A percentile compares a stretch with the other conserved stretches of the same genome.
Evolutionary conservation across 1,140 invertebrate species (phyloP).

Genomic region (Yoshiicerus persimilis): DNA sequence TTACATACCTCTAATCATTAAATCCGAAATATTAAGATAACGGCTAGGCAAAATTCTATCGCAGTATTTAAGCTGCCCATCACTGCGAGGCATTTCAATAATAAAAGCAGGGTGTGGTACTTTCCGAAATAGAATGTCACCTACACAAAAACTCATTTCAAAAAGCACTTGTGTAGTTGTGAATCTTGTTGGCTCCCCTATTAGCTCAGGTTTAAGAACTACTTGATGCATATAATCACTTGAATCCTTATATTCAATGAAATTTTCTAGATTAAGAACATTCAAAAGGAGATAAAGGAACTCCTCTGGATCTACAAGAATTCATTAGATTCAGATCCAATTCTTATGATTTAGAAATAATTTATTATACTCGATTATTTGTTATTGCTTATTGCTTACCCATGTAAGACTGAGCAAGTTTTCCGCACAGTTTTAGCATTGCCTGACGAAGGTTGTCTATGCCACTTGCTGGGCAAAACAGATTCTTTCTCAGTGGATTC

Average conservation of each 20-base stretch:
- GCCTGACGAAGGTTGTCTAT: not conserved
- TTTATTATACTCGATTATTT: not conserved
- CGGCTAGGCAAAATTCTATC: not conserved
- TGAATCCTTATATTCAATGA: slow-evolving; percentile 9
- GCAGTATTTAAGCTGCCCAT: not conserved
- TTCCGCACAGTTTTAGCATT: not conserved
- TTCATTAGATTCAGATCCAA: not conserved
- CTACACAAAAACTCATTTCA: not conserved
- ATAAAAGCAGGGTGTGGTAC: not conserved
- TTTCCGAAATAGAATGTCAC: not conserved
- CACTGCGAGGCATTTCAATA: not conserved
- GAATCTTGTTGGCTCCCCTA: not conserved
- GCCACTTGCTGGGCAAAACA: not conserved
- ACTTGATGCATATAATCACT: slow-evolving; percentile 28
- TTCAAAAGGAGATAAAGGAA: slow-evolving; percentile 26
- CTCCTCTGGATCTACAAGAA: not conserved
- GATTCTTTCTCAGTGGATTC: not conserved
- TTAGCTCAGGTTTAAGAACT: not conserved
- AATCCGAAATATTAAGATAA: not conserved
- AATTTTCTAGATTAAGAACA: slow-evolving; percentile 3
- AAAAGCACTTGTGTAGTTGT: not conserved
- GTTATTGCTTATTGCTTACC: not conserved
- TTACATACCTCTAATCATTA: not conserved
- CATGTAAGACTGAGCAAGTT: not conserved
- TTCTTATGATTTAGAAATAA: too few relatives aligned